Conservation (phyloP, 2,113 vertebrate species). For the Marmota monax region DNA sequence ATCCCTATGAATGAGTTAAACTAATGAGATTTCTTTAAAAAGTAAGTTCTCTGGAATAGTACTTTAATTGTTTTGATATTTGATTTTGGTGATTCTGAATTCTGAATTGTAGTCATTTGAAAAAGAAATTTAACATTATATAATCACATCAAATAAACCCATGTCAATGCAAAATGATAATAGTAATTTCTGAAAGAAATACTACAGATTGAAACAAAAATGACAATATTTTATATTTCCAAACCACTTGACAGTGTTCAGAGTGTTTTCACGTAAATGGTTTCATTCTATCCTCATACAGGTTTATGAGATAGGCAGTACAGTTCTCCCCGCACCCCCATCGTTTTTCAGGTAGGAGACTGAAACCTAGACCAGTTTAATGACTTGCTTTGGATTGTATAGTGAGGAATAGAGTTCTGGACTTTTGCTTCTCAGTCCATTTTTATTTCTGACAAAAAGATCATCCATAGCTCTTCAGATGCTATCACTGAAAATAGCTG, state of each 20-base stretch:
- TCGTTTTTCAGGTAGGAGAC: neutral
- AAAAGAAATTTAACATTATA: slow-evolving; percentile 9
- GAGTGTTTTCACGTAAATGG: neutral
- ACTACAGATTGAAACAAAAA: neutral
- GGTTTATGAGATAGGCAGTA: neutral
- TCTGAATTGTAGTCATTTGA: slow-evolving; percentile 7
- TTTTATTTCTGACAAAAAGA: neutral
- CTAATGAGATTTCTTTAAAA: neutral
- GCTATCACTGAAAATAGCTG: neutral
- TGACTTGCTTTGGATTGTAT: neutral
- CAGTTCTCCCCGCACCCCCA: neutral
- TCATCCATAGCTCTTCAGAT: neutral
- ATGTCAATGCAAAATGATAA: neutral
- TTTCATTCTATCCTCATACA: neutral
- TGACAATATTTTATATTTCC: neutral
- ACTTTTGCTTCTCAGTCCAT: neutral
- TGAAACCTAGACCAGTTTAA: neutral
- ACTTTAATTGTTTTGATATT: slow-evolving; percentile 45
- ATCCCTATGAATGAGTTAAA: neutral
- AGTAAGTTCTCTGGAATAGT: neutral
- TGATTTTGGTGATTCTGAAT: slow-evolving; percentile 34
- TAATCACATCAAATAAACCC: slow-evolving; percentile 11
- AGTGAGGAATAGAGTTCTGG: neutral
- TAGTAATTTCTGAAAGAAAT: slow-evolving; percentile 5
- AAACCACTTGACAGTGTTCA: neutral